phyloP scores from a whole-genome alignment of 2,797 vertebrate species.

The Sebastolobus altivelis region DNA sequence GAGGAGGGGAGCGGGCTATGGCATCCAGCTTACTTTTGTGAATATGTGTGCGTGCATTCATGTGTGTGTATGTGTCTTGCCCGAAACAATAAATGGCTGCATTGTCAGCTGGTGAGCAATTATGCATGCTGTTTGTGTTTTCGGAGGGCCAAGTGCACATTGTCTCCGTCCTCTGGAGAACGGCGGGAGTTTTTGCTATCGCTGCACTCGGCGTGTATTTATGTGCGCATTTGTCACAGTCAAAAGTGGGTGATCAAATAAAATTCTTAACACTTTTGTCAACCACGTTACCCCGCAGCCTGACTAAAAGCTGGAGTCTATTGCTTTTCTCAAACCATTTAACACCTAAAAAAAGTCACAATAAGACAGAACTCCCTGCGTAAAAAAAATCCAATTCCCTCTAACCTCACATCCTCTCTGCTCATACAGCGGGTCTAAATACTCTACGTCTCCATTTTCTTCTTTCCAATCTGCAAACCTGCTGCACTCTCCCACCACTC shows the following conservation, averaged over 20 bases:
- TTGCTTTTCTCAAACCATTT: slow-evolving; percentile 66
- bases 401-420: slow-evolving; percentile 21
- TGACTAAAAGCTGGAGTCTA: slow-evolving; percentile 55
- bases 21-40: slow-evolving; percentile 16
- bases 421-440: background rate
- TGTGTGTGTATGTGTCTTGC: slow-evolving; percentile 28
- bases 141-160: slow-evolving; percentile 45
- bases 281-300: slow-evolving; percentile 40
- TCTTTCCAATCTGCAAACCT: background rate
- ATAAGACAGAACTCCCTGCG: slow-evolving; percentile 23
- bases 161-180: slow-evolving; percentile 51
- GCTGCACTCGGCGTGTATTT: slow-evolving; percentile 29
- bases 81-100: slow-evolving; percentile 57
- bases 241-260: slow-evolving; percentile 63
- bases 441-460: slow-evolving; percentile 8
- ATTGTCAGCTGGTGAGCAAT: slow-evolving; percentile 70
- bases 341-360: slow-evolving; percentile 55
- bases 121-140: slow-evolving; percentile 75
- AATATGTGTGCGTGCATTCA: slow-evolving; percentile 13
- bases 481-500: slow-evolving; percentile 10
- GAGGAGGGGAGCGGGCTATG: background rate
- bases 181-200: slow-evolving; percentile 35
- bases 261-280: slow-evolving; percentile 53
- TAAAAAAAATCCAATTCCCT: slow-evolving; percentile 8
- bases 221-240: slow-evolving; percentile 63